Evolutionary conservation across 2,888 invertebrate species (phyloP).

Genomic region (Agrochola lychnidis): DNA sequence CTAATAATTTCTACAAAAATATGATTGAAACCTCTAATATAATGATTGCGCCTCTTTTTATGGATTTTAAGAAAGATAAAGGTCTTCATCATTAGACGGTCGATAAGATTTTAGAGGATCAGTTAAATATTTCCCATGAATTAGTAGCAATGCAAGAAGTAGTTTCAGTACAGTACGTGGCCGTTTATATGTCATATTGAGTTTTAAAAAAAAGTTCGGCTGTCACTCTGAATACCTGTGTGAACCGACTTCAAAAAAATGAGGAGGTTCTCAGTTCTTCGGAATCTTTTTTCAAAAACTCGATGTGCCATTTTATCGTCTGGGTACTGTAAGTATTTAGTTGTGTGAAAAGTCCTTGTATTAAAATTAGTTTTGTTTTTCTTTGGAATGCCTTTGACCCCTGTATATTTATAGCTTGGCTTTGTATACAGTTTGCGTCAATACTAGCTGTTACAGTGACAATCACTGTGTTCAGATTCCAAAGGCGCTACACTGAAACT

Average conservation of each 20-base stretch:
- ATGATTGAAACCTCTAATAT: neutral
- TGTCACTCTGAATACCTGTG: neutral
- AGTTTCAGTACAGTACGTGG: constrained; percentile 7
- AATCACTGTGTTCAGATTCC: constrained; percentile 85
- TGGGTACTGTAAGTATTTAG: constrained; percentile 11
- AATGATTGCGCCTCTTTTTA: neutral
- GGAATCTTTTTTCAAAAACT: constrained; percentile 4
- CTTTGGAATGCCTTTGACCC: constrained; percentile 51
- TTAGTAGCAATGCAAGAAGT: constrained; percentile 3
- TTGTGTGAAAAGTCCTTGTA: constrained; percentile 22
- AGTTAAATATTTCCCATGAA: neutral
- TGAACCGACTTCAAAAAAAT: no score
- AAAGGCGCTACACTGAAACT: constrained; percentile 84
- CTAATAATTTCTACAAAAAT: no score
- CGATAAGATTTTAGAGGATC: neutral
- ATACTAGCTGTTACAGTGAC: constrained; percentile 85
- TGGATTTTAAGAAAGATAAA: neutral
- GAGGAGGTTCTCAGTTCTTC: no score
- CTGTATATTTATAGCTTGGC: constrained; percentile 49
- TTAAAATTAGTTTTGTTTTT: constrained; percentile 19
- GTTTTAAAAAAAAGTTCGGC: constrained; percentile 1
- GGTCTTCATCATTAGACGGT: neutral
- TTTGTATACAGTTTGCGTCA: constrained; percentile 74
- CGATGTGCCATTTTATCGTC: neutral
- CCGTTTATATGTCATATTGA: neutral